phyloP scores from a whole-genome alignment of 2,113 vertebrate genomes.

The Rhinolophus sinicus region DNA sequence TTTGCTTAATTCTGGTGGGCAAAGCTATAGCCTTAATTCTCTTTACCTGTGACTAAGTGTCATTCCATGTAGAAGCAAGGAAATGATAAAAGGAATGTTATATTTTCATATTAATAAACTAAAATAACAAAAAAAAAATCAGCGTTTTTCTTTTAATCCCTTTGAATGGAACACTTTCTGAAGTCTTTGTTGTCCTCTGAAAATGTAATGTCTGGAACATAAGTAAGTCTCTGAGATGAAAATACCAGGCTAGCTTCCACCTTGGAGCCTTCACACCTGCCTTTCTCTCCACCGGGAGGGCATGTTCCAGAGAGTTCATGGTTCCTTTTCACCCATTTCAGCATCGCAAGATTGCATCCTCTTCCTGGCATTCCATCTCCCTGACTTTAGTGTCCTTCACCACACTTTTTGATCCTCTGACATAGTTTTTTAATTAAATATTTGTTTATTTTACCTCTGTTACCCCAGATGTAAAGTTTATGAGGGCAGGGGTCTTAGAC shows the following conservation, averaged over 20 bases:
- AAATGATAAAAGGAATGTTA: no score
- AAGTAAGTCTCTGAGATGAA: not conserved
- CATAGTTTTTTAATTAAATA: not conserved
- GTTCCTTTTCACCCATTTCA: fast-evolving
- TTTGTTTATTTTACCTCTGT: not conserved
- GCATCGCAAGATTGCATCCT: not conserved
- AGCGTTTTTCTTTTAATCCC: not conserved
- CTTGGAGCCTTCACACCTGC: fast-evolving
- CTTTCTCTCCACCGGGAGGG: fast-evolving
- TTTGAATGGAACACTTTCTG: not conserved
- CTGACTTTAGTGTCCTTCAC: not conserved
- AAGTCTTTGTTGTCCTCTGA: not conserved
- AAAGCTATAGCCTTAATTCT: no score
- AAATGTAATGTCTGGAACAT: fast-evolving
- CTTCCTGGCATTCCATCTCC: not conserved
- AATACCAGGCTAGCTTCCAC: fast-evolving
- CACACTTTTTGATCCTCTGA: not conserved
- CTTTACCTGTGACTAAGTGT: no score
- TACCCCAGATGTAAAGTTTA: not conserved
- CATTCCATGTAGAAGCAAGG: no score
- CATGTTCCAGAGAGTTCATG: fast-evolving
- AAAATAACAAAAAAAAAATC: no score
- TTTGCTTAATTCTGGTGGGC: no score
- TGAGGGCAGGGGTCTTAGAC: not conserved
- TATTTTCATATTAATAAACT: no score